Conservation (phyloP, 2,113 vertebrate species). For the Ictalurus punctatus region DNA sequence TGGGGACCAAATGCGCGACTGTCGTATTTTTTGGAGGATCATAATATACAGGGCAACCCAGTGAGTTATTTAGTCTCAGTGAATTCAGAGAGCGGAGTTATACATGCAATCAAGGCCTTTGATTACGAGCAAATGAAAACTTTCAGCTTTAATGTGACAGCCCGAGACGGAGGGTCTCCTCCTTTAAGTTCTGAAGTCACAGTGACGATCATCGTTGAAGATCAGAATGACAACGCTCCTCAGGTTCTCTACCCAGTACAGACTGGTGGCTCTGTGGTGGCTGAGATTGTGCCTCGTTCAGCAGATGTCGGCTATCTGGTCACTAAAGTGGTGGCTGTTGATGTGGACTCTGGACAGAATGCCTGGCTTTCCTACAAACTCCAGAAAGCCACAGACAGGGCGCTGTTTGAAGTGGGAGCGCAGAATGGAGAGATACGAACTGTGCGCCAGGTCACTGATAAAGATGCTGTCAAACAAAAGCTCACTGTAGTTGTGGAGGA, state of each 20-base stretch:
- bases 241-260: conserved; percentile 66
- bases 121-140: conserved; percentile 70
- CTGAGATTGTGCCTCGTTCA: conserved; percentile 67
- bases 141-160: conserved; percentile 61
- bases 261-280: conserved; percentile 52
- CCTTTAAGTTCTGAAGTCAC: conserved; percentile 54
- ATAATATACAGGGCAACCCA: conserved; percentile 11
- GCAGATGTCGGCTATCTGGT: conserved; percentile 55
- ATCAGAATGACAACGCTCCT: conserved; percentile 73
- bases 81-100: conserved; percentile 63
- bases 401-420: conserved; percentile 51
- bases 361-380: conserved; percentile 51
- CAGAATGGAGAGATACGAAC: conserved; percentile 54
- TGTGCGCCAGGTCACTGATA: conserved; percentile 37
- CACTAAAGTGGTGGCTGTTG: conserved; percentile 55
- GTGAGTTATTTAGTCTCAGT: conserved; percentile 58
- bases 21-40: conserved; percentile 50
- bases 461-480: conserved; percentile 15
- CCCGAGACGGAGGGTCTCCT: conserved; percentile 58
- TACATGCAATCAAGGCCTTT: conserved; percentile 59
- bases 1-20: conserved; percentile 50
- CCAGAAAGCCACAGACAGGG: conserved; percentile 48
- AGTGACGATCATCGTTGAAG: conserved; percentile 59
- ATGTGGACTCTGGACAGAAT: conserved; percentile 55
- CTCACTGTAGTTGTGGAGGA: too few species aligned